Conservation (phyloP, 2,797 vertebrate species). For the Erethizon dorsatum region DNA sequence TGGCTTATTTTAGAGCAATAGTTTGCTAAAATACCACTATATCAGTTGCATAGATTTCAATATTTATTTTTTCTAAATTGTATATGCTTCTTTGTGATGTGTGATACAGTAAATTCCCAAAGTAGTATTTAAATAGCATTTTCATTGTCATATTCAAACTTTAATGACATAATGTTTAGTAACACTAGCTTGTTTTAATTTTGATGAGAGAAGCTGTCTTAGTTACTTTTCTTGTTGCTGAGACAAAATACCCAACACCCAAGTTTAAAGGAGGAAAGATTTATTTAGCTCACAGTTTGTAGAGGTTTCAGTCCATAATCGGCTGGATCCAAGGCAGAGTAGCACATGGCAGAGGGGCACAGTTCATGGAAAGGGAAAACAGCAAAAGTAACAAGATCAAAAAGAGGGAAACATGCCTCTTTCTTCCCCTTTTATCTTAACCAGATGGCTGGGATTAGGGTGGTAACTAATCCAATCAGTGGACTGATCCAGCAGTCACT, state of each 20-base stretch:
- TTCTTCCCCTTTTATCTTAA: neutral
- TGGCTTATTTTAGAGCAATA: neutral
- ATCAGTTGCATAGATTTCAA: neutral
- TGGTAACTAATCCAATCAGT: neutral
- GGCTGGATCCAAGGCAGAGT: neutral
- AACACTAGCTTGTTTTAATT: conserved; percentile 39
- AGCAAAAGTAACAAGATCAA: neutral
- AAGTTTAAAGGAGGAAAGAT: neutral
- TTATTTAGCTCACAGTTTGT: neutral
- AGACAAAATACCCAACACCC: neutral
- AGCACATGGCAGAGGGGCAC: neutral
- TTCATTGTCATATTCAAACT: neutral
- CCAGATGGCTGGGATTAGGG: neutral
- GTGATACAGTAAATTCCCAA: neutral
- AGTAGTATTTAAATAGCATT: neutral
- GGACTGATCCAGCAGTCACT: neutral
- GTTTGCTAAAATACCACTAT: neutral
- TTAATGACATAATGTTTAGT: neutral
- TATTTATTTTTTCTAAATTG: neutral
- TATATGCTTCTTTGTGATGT: neutral
- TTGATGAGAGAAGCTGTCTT: conserved; percentile 7
- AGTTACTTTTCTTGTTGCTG: neutral
- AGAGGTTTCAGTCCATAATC: neutral
- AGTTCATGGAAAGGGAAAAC: neutral
- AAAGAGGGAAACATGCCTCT: no score